Evolutionary conservation across 2,888 invertebrate species (phyloP).

Genomic region (Leptinotarsa haldemani): DNA sequence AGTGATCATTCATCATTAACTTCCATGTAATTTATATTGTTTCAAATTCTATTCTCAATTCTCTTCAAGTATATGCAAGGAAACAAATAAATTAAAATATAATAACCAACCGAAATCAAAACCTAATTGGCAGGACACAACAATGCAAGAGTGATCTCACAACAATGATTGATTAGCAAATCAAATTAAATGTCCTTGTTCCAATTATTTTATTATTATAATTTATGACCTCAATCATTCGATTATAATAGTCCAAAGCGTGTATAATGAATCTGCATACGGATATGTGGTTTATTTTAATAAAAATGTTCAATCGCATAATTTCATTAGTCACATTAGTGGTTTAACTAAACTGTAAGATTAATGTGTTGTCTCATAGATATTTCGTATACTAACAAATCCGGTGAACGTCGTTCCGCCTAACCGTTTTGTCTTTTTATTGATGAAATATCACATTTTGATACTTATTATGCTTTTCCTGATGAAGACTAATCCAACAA

Average conservation of each 20-base stretch:
- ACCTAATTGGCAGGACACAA: conserved; percentile 33
- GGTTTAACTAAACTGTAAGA: too few species aligned
- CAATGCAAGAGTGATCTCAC: conserved; percentile 33
- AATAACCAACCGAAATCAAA: conserved; percentile 38
- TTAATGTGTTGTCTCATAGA: too few species aligned
- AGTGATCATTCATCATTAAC: too few species aligned
- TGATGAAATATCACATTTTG: too few species aligned
- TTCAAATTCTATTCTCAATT: too few species aligned
- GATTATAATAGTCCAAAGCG: conserved; percentile 15
- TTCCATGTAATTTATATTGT: too few species aligned
- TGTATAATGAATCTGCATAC: conserved; percentile 21
- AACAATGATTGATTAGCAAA: conserved; percentile 54
- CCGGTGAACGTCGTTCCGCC: too few species aligned
- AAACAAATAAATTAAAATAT: conserved; percentile 35
- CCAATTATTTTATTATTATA: conserved; percentile 45
- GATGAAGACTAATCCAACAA: too few species aligned
- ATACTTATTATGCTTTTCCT: too few species aligned
- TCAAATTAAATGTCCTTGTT: conserved; percentile 53
- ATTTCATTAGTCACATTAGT: not conserved
- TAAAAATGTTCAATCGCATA: not conserved
- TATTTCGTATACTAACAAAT: too few species aligned
- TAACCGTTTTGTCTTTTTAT: too few species aligned
- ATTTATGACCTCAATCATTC: conserved; percentile 27
- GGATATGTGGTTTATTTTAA: not conserved
- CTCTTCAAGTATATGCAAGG: not conserved